Percentiles rank a stretch among this genome's conserved stretches.
These are phyloP conservation scores for Zoroaster sp. DNA, from an alignment of 53 echinoderm and acorn worm genomes.

Conservation along the genomic window DNA sequence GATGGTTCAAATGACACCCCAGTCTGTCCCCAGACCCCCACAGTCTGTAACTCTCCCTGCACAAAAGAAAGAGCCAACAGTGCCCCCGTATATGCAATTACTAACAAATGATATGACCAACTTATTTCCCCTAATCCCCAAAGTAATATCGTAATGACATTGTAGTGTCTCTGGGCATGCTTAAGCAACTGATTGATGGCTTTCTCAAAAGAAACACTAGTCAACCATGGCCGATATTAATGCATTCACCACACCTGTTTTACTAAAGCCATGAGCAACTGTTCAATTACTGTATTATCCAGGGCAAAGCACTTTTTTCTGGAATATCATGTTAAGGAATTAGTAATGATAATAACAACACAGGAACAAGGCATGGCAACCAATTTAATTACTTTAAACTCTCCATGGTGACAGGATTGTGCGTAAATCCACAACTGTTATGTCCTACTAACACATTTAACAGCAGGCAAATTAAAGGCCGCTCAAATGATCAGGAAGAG, in stretches of 20 bases:
- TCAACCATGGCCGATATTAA: slow-evolving; percentile 13
- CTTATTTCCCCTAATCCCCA: not conserved
- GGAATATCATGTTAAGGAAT: slow-evolving; percentile 13
- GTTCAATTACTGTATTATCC: slow-evolving; percentile 32
- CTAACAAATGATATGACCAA: not conserved
- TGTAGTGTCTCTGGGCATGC: slow-evolving; percentile 18
- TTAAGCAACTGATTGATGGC: slow-evolving; percentile 27
- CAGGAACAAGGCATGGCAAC: not conserved
- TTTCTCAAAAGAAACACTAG: slow-evolving; percentile 4
- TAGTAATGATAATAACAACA: slow-evolving; percentile 23
- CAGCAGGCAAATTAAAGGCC: not conserved
- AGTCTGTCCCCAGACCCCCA: not conserved
- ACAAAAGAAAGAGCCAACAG: not conserved
- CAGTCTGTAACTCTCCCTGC: not conserved
- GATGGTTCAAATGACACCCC: not conserved
- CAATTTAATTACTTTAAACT: slow-evolving; percentile 46
- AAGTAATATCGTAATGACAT: slow-evolving; percentile 30
- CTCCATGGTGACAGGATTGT: slow-evolving; percentile 34
- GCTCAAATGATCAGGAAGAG: not conserved
- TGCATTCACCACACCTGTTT: slow-evolving; percentile 50
- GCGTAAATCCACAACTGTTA: slow-evolving; percentile 39
- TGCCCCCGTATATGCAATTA: not conserved
- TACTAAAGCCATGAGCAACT: slow-evolving; percentile 48
- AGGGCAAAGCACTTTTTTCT: slow-evolving; percentile 33
- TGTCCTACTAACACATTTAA: slow-evolving; percentile 47